These are phyloP conservation scores for Ypsolopha sequella DNA, from an alignment of 2,888 invertebrate genomes.

Conservation along the genomic window DNA sequence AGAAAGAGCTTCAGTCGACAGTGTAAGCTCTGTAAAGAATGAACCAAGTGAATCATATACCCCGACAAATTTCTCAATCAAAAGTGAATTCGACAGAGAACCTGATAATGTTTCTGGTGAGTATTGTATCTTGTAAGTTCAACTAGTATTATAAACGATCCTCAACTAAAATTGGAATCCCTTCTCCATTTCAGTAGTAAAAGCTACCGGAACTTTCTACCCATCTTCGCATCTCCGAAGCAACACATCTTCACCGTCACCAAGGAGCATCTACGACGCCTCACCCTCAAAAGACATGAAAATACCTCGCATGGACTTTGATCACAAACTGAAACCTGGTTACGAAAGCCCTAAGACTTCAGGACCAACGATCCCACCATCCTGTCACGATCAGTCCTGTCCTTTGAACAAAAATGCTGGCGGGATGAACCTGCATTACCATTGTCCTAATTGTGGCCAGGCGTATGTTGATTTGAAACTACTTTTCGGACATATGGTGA, in stretches of 20 bases:
- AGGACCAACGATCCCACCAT: constrained; percentile 66
- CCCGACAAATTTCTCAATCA: constrained; percentile 57
- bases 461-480: constrained; percentile 59
- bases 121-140: constrained; percentile 24
- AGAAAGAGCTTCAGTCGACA: constrained; percentile 56
- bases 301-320: constrained; percentile 41
- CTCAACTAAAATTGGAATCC: constrained; percentile 14
- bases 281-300: constrained; percentile 66
- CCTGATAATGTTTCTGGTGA: constrained; percentile 63
- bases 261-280: constrained; percentile 67
- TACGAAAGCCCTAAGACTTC: constrained; percentile 42
- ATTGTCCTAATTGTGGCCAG: constrained; percentile 59
- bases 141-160: not conserved
- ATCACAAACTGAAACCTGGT: constrained; percentile 32
- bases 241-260: constrained; percentile 65
- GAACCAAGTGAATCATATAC: constrained; percentile 42
- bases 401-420: constrained; percentile 56
- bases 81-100: constrained; percentile 61
- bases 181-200: constrained; percentile 84
- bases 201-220: constrained; percentile 93
- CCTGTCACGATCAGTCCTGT: constrained; percentile 69
- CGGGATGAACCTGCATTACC: constrained; percentile 60
- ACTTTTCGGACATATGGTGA: constrained; percentile 60
- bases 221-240: constrained; percentile 78
- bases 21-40: constrained; percentile 40